phyloP scores from a whole-genome alignment of 1,140 invertebrate species.

The Drosophila mayri region DNA sequence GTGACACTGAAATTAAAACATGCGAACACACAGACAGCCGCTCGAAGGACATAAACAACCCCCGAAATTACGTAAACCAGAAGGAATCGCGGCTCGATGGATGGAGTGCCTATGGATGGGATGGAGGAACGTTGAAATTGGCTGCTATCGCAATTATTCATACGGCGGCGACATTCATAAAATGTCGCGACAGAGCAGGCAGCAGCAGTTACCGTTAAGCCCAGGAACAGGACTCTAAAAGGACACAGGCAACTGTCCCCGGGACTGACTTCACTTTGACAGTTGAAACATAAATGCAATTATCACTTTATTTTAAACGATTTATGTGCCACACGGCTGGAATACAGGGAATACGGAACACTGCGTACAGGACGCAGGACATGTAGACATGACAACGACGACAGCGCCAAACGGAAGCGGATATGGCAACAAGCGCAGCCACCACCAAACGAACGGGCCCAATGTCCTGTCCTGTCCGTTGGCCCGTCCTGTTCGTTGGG shows the following conservation, averaged over 20 bases:
- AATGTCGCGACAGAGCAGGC: slow-evolving; percentile 63
- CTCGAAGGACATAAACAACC: slow-evolving; percentile 53
- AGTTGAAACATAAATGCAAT: slow-evolving; percentile 83
- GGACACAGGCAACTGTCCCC: slow-evolving; percentile 27
- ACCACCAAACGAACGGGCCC: slow-evolving; percentile 46
- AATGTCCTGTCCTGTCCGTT: slow-evolving; percentile 6
- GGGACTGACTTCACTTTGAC: slow-evolving; percentile 73
- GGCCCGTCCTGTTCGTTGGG: slow-evolving; percentile 24
- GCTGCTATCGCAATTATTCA: slow-evolving; percentile 83
- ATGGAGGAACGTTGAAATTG: slow-evolving; percentile 72
- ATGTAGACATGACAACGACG: slow-evolving; percentile 73
- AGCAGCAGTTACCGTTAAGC: slow-evolving; percentile 35
- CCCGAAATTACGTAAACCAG: slow-evolving; percentile 35
- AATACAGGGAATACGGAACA: slow-evolving; percentile 18
- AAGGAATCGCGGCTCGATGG: slow-evolving; percentile 7
- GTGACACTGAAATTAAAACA: slow-evolving; percentile 81
- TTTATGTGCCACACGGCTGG: slow-evolving; percentile 75
- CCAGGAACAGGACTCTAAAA: slow-evolving; percentile 28
- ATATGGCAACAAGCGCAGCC: slow-evolving; percentile 78
- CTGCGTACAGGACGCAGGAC: slow-evolving; percentile 42
- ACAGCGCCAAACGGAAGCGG: slow-evolving; percentile 76
- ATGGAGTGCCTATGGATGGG: slow-evolving; percentile 3
- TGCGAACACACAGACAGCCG: slow-evolving; percentile 15
- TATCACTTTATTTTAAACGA: slow-evolving; percentile 84
- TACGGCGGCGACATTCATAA: slow-evolving; percentile 81